Percentiles rank a stretch among this genome's conserved stretches.
These are phyloP conservation scores for Ceyx melanurus DNA, from an alignment of 2,113 vertebrate genomes.

Conservation along the genomic window DNA sequence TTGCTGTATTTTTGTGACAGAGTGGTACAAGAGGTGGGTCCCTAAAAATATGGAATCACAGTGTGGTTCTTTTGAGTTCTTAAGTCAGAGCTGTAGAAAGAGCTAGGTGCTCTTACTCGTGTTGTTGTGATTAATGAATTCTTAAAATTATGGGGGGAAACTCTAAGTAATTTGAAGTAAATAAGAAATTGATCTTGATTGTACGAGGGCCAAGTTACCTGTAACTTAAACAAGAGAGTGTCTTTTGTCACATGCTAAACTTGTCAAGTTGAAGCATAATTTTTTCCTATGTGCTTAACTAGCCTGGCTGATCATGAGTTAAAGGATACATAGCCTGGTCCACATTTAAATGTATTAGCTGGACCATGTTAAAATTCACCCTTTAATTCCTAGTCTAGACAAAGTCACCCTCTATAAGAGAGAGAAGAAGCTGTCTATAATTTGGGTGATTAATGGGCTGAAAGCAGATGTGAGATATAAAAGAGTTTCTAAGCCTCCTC, in stretches of 20 bases:
- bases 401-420: not conserved
- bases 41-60: not conserved
- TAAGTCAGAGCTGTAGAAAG: not conserved
- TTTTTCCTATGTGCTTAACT: not conserved
- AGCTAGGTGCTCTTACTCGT: not conserved
- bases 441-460: conserved; percentile 52
- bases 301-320: not conserved
- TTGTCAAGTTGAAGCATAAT: not conserved
- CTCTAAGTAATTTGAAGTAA: not conserved
- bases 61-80: not conserved
- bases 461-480: conserved; percentile 62
- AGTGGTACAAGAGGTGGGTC: not conserved
- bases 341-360: not conserved
- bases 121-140: not conserved
- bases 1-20: not conserved
- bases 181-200: not conserved
- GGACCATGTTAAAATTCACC: conserved; percentile 25
- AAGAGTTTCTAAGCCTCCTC: conserved; percentile 36
- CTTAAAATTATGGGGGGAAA: not conserved
- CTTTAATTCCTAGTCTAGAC: conserved; percentile 63
- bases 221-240: not conserved
- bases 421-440: conserved; percentile 12
- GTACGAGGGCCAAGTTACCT: not conserved
- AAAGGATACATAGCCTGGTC: not conserved
- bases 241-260: not conserved